phyloP scores from a whole-genome alignment of 2,888 invertebrate genomes.

The Acrocyrtus sp. region DNA sequence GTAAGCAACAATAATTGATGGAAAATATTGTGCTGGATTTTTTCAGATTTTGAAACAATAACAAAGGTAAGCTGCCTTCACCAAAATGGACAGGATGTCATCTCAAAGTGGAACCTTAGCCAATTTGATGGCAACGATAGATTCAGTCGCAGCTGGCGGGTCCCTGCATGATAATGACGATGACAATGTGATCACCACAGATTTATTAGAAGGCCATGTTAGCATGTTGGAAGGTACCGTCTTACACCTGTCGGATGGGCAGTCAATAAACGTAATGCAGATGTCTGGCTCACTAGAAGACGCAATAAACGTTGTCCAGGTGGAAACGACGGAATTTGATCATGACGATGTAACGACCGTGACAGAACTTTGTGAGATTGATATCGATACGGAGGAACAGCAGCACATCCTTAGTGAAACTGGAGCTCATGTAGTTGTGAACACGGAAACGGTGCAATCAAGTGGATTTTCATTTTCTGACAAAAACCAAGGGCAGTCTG shows the following conservation, averaged over 20 bases:
- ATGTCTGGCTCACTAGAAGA: slow-evolving; percentile 34
- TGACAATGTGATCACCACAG: slow-evolving; percentile 10
- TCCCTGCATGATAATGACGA: background rate
- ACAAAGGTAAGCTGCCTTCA: too few species aligned
- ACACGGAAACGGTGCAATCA: slow-evolving; percentile 36
- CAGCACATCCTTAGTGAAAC: slow-evolving; percentile 45
- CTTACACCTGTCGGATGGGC: slow-evolving; percentile 33
- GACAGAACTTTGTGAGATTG: slow-evolving; percentile 32
- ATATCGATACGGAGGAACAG: slow-evolving; percentile 39
- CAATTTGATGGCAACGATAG: slow-evolving; percentile 41
- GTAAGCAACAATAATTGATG: too few species aligned
- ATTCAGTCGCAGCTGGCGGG: slow-evolving; percentile 33
- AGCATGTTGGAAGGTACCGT: slow-evolving; percentile 30
- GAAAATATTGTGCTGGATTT: background rate
- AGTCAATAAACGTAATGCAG: slow-evolving; percentile 31
- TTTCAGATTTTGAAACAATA: too few species aligned
- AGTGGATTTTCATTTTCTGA: background rate
- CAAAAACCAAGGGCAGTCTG: background rate
- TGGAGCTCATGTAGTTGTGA: slow-evolving; percentile 44
- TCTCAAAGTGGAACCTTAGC: slow-evolving; percentile 15
- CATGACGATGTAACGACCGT: background rate
- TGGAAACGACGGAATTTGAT: slow-evolving; percentile 25
- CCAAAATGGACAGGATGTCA: too few species aligned
- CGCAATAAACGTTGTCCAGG: slow-evolving; percentile 38
- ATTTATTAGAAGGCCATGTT: background rate